phyloP scores from a whole-genome alignment of 2,888 invertebrate species.

The Acrocera orbiculus region DNA sequence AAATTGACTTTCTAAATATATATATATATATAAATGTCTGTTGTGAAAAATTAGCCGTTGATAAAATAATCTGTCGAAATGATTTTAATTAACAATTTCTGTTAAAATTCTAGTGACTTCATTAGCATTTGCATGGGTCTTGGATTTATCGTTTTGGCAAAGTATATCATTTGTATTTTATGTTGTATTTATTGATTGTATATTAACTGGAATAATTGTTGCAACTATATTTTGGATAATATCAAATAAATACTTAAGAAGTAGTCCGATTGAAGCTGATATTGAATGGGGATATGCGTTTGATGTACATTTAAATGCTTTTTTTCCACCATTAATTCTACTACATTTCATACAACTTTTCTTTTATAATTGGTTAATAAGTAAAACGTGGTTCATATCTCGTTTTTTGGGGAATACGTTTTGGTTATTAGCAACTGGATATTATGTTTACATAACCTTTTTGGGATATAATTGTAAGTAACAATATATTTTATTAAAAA shows the following conservation, averaged over 20 bases:
- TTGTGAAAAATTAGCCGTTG: neutral
- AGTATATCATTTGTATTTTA: slow-evolving; percentile 74
- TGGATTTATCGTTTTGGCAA: slow-evolving; percentile 48
- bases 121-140: slow-evolving; percentile 67
- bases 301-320: slow-evolving; percentile 96
- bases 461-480: slow-evolving; percentile 84
- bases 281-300: slow-evolving; percentile 99
- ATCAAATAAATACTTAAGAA: slow-evolving; percentile 27
- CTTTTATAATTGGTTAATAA: slow-evolving; percentile 68
- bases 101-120: slow-evolving; percentile 55
- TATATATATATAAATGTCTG: too few relatives aligned
- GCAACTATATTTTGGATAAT: slow-evolving; percentile 77
- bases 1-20: too few relatives aligned
- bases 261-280: slow-evolving; percentile 24
- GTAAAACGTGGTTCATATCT: slow-evolving; percentile 58
- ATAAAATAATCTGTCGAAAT: neutral
- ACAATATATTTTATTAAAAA: neutral
- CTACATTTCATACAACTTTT: slow-evolving; percentile 85
- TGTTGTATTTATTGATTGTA: slow-evolving; percentile 87
- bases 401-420: slow-evolving; percentile 78
- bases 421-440: slow-evolving; percentile 78
- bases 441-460: slow-evolving; percentile 94
- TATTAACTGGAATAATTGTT: slow-evolving; percentile 69
- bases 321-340: slow-evolving; percentile 89
- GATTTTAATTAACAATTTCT: neutral